Evolutionary conservation across 2,797 vertebrate species (phyloP).

Genomic region (Cygnus olor): DNA sequence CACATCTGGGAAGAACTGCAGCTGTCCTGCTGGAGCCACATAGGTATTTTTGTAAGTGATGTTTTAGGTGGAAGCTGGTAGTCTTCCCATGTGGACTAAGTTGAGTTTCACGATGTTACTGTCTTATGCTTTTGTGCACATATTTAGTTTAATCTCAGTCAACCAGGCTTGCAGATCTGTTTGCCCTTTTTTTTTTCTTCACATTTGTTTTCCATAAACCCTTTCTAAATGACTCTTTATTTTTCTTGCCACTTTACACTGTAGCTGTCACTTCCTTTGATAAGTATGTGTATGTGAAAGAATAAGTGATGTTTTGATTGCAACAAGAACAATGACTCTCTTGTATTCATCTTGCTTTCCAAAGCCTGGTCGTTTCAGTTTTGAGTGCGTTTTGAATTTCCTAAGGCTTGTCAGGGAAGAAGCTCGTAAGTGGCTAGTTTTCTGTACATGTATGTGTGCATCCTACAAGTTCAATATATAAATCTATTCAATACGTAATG

Average conservation of each 20-base stretch:
- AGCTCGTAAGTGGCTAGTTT: not conserved
- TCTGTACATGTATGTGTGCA: not conserved
- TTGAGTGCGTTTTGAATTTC: not conserved
- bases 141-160: not conserved
- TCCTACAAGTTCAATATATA: not conserved
- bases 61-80: not conserved
- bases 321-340: not conserved
- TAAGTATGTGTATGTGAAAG: not conserved
- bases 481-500: not conserved
- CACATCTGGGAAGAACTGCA: not conserved
- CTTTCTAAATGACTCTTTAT: not conserved
- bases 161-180: not conserved
- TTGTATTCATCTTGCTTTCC: not conserved
- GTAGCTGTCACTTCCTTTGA: not conserved
- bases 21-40: not conserved
- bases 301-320: not conserved
- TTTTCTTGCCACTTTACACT: not conserved
- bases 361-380: not conserved
- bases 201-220: not conserved
- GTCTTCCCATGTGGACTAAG: not conserved
- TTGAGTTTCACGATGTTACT: not conserved
- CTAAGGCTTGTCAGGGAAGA: not conserved
- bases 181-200: not conserved
- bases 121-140: not conserved
- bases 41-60: not conserved